Conservation (phyloP, 2,797 vertebrate genomes). For the Ctenopoma multispine region DNA sequence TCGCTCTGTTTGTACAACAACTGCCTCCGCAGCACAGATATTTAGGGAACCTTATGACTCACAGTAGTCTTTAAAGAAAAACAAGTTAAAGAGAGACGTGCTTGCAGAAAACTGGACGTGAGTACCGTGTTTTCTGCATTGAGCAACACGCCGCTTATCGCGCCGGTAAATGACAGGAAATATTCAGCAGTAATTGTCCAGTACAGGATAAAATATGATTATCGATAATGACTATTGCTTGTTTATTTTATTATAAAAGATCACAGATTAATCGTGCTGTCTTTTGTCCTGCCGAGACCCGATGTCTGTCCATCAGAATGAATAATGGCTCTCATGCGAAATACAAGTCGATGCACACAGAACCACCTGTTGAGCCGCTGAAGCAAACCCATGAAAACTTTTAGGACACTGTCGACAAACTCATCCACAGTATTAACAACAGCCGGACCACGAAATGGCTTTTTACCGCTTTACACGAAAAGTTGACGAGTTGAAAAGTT, state of each 20-base stretch:
- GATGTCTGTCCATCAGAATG: conserved; percentile 5
- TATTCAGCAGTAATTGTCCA: conserved; percentile 29
- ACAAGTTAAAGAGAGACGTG: background rate
- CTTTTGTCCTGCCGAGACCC: conserved; percentile 5
- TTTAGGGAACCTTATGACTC: conserved; percentile 34
- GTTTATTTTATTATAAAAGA: conserved; percentile 44
- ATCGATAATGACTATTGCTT: conserved; percentile 22
- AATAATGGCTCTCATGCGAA: conserved; percentile 16
- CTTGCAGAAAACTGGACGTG: background rate
- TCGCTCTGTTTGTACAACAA: conserved; percentile 11
- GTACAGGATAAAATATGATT: conserved; percentile 5
- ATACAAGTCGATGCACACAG: conserved; percentile 20
- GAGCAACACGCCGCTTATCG: background rate
- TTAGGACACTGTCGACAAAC: background rate
- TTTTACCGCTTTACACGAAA: background rate
- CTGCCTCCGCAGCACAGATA: conserved; percentile 50
- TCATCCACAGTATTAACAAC: background rate
- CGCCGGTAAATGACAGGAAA: conserved; percentile 19
- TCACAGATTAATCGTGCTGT: background rate
- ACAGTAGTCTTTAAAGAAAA: conserved; percentile 14
- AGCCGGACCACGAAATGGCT: background rate
- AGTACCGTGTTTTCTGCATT: background rate
- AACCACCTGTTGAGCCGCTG: conserved; percentile 64
- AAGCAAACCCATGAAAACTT: conserved; percentile 24
- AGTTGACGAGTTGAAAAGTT: background rate